Evolutionary conservation across 2,113 vertebrate genomes (phyloP).

Genomic region (Vulpes ferrilata): DNA sequence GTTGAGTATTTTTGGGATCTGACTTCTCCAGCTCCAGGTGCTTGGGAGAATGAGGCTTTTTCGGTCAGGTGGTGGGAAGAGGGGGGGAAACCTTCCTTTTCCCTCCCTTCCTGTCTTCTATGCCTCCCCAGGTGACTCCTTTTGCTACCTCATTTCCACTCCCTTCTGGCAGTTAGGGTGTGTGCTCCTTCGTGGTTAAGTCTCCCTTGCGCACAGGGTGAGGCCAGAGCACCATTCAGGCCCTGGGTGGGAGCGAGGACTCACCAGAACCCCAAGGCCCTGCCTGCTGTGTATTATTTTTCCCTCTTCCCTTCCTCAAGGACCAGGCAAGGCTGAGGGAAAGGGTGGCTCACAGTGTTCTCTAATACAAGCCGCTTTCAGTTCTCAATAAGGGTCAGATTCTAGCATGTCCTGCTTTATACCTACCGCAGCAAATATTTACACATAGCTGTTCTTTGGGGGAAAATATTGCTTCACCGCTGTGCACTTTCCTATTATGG

Average conservation of each 20-base stretch:
- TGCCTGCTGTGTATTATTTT: neutral
- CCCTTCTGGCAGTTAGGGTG: constrained; percentile 50
- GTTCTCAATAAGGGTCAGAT: neutral
- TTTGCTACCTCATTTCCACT: neutral
- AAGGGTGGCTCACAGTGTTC: neutral
- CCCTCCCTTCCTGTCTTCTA: neutral
- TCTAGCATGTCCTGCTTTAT: constrained; percentile 14
- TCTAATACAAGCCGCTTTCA: neutral
- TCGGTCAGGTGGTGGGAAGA: neutral
- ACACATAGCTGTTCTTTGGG: neutral
- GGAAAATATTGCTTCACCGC: neutral
- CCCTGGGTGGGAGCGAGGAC: neutral
- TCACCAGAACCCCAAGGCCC: neutral
- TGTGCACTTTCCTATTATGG: neutral
- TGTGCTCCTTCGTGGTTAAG: neutral
- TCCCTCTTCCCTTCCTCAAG: neutral
- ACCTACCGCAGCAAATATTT: constrained; percentile 36
- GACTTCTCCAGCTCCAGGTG: neutral
- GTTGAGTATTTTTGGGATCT: neutral
- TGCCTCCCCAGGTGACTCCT: neutral
- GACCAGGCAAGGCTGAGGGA: neutral
- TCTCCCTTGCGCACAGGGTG: constrained; percentile 6
- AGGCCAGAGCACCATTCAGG: constrained; percentile 23
- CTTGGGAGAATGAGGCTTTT: neutral
- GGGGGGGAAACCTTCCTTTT: neutral